Evolutionary conservation across 2,888 invertebrate species (phyloP).

Genomic region (Hylaea fasciaria): DNA sequence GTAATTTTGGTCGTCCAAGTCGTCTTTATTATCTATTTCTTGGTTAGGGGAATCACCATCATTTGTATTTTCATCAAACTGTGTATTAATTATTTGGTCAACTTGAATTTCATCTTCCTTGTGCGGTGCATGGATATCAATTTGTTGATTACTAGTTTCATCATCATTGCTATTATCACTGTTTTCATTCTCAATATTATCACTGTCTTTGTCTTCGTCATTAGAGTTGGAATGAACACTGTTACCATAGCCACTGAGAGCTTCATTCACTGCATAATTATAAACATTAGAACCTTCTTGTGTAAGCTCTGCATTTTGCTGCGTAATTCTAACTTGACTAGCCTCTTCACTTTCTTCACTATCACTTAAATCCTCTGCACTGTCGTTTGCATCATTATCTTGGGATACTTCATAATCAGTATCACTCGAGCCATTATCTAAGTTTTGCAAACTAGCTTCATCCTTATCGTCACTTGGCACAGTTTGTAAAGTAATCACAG

Average conservation of each 20-base stretch:
- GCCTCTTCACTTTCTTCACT: conserved; percentile 49
- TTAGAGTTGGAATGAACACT: conserved; percentile 29
- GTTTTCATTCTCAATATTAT: conserved; percentile 3
- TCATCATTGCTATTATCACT: conserved; percentile 4
- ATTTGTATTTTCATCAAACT: conserved; percentile 22
- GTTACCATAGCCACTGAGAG: conserved; percentile 32
- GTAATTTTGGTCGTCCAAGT: conserved; percentile 28
- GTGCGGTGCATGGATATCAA: conserved; percentile 19
- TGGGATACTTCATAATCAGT: conserved; percentile 38
- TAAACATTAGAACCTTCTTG: conserved; percentile 65
- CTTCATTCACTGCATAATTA: conserved; percentile 55
- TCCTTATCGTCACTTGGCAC: conserved; percentile 45
- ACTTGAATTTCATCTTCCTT: conserved; percentile 16
- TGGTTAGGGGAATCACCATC: conserved; percentile 12
- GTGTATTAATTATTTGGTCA: conserved; percentile 14
- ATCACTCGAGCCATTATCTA: conserved; percentile 36
- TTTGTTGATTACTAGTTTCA: conserved; percentile 9
- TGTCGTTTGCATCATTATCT: conserved; percentile 49
- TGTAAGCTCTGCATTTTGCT: conserved; percentile 53
- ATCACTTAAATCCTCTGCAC: conserved; percentile 59
- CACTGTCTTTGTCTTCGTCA: conserved; percentile 16
- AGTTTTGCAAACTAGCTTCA: conserved; percentile 30
- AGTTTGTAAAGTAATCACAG: conserved; percentile 72
- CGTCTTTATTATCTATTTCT: conserved; percentile 9
- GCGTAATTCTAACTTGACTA: conserved; percentile 42